Evolutionary conservation across 2,888 invertebrate species (phyloP), one percentile per base, ranked within the genome.

Genomic region (Tetranychus truncatus): DNA sequence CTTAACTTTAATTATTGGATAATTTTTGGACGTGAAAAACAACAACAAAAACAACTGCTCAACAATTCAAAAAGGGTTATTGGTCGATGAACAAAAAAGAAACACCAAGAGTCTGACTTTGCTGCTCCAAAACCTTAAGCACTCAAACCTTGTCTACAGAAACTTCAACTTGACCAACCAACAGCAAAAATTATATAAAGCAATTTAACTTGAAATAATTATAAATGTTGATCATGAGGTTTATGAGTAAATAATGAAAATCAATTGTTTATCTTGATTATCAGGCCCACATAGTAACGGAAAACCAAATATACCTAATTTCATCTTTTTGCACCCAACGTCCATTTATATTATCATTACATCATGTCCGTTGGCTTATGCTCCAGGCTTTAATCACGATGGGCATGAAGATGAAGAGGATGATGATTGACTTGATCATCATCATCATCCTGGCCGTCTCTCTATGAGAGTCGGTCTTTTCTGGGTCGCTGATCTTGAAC

Each of bases 401-500:
- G 55, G 55, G 55, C 55, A 55, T 55, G 55, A 55, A 55, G 55
- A 55, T 55, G 55, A 15, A 15, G 55, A 55, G 9, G 55, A 55
- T 55, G 55, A 15, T 55, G 11, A 55, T 55, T 15, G 9, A 15
- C 55, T 15, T 55, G 15, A 55, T 9, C 9, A 15, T 55, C 55
- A 15, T 55, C 55, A 55, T 55, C 55, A 55, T 55, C 7, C 15
- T 55, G 15, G 11, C 55, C 55, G 55, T 55, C 55, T 55, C 55
- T 55, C 55, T 15, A 55, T 55, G 55, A 55, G 55, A 55, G 55
- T 55, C 55, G 55, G 15, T 55, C 9, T 55, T 55, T 55, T 55
- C 55, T 55, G 55, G 55, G 55, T 55, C 55, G 55, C 55, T 55
- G 55, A 55, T 55, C 55, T 55, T 55, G 55, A 55, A 55, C 55